Evolutionary conservation across 2,888 invertebrate genomes (phyloP), one percentile per base, ranked within the genome.

Genomic region (Syrista parreyssii): DNA sequence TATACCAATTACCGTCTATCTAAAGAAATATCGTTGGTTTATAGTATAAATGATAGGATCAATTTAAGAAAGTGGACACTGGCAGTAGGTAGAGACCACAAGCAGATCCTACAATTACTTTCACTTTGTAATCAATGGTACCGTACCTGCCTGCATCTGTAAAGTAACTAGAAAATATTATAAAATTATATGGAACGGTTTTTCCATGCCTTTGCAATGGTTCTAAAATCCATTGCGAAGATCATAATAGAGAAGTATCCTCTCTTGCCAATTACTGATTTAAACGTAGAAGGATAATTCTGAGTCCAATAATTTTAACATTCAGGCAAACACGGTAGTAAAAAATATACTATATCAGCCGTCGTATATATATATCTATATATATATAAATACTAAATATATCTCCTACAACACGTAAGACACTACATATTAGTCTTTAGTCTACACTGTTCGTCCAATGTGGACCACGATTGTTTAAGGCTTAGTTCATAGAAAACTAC

Each of bases 321-420:
- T 55, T 55, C 55, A 55, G 55, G 55, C 69, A 78, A 78, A 75
- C 74, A 74, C 77, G 73, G 68, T 79, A 80, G 74, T 72, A 74
- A 79, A 79, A 78, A 69, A 80, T 80, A 80, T 76, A 79, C 78
- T 80, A 72, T 77, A 55, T 55, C 55, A 55, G 55, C 55, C 55
- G 2, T 55, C 9, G 55, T 23, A 40, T 40, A 40, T 40, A 80
- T 79, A 80, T 79, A 78, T 75, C 74, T 74, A 73, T 68, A 75
- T 55, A 36, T 35, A 40, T 75, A 69, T 35, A 15, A 69, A 34
- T 72, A 73, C 77, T 79, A 71, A 73, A 9, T 34, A 73, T 73
- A 55, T 32, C 68, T 78, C 32, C 68, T 40, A 68, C 73, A 68
- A 30, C 75, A n/a, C 4, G 68, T 68, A 75, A 23, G 36, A 36